Base-by-base conservation (phyloP, 1,140 invertebrate genomes). In the Tyrophagus putrescentiae region DNA sequence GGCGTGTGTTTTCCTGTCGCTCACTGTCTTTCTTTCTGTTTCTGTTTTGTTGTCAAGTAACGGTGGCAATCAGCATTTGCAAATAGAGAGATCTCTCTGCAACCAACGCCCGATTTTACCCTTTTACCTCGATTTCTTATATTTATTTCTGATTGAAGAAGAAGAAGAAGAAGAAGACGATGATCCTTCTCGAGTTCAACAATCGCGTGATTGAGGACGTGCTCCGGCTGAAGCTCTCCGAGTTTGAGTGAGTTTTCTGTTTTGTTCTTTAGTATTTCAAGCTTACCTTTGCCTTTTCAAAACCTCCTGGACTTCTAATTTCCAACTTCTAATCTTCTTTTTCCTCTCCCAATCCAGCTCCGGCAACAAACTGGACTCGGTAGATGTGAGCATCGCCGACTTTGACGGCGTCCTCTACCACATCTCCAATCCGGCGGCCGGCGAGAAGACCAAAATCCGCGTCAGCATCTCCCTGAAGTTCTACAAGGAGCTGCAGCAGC, bases 391-490 rank as follows among this genome's bases (percentile, higher is more conserved):
- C 62, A 80, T 95, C 72, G 74, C 73, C 63, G 95, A 99, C 79
- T 98, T 98, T 77, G 95, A 98, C 81, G 94, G 95, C 65, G 94
- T 96, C 58, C 74, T 98, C 60, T 98, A 94, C 78, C 92, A 97
- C 75, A 85, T 98, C 77, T 97, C 94, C 56, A 98, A 96, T 80
- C 78, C 90, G 65, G 85, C 90, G 76, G n/a, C n/a, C n/a, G 83
- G 82, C 65, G 92, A 98, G 72, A 96, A 95, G 79, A 85, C 85
- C 65, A 97, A 96, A 67, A 67, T 83, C 65, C 71, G 96, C 89
- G 83, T 94, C 72, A 98, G 93, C 79, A 97, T 98, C 76, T 85
- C 90, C 66, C 76, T 98, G 62, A 98, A 98, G 76, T 98, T 98
- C 77, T 99, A 94, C 76, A 91, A 93, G 75, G 88, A 98, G 75